Percentiles rank a stretch among this genome's conserved stretches.
Conservation (phyloP, 2,888 invertebrate species). For the Elegia similella region DNA sequence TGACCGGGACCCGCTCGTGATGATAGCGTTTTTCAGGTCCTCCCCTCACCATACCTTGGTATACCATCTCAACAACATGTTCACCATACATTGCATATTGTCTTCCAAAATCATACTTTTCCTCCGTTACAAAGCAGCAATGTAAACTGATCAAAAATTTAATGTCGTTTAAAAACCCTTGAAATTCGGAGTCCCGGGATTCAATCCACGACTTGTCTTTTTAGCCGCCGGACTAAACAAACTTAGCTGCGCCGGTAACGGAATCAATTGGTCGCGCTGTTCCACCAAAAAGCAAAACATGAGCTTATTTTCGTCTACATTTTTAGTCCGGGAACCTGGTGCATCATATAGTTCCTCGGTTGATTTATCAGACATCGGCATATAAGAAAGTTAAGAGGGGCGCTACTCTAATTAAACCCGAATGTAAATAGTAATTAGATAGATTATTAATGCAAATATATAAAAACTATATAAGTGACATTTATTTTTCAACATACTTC, state of each 20-base stretch:
- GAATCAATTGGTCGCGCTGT: constrained; percentile 69
- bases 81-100: constrained; percentile 37
- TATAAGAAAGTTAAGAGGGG: too few species aligned
- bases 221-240: constrained; percentile 72
- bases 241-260: constrained; percentile 56
- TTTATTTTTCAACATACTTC: too few species aligned
- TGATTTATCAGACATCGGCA: too few species aligned
- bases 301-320: constrained; percentile 26
- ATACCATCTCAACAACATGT: background rate
- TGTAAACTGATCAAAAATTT: constrained; percentile 27
- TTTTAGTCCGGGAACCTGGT: background rate
- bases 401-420: too few species aligned
- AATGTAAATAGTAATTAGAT: too few species aligned
- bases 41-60: constrained; percentile 17
- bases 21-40: constrained; percentile 66
- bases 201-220: constrained; percentile 73
- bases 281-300: constrained; percentile 43
- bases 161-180: constrained; percentile 5
- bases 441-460: too few species aligned
- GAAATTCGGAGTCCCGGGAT: constrained; percentile 42
- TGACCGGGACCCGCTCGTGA: constrained; percentile 74
- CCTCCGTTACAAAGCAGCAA: constrained; percentile 27
- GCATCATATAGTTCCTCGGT: too few species aligned
- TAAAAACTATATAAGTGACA: too few species aligned
- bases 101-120: background rate